Evolutionary conservation across 2,888 invertebrate species (phyloP), one percentile per base, ranked within the genome.

Genomic region (Gasteruption jaculator): DNA sequence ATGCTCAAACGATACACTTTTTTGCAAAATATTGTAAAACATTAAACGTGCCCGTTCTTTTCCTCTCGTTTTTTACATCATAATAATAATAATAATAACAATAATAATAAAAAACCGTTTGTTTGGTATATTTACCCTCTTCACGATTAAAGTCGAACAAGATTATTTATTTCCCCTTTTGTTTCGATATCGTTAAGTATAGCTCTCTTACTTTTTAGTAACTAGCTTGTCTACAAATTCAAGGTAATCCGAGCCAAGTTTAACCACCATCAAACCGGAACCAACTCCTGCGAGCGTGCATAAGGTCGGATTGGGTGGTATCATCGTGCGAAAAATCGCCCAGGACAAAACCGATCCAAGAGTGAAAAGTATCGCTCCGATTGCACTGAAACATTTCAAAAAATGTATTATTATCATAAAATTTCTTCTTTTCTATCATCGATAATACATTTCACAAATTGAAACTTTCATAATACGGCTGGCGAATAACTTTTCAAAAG

Each of bases 301-400:
- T 16, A 86, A 56, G 4, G 79, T 67, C 27, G 83, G 79, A 63
- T 81, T 81, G 51, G 82, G 77, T 1, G 89, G 88, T 31, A 92
- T 74, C 24, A 87, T 75, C 53, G 86, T 86, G 62, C 91, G 82
- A 26, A 89, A 72, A 24, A 93, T 83, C 6, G 93, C 93, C 88
- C 92, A 92, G 48, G 86, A 73, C 42, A 94, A 77, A 32, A 93
- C 86, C 0, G 92, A 91, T 10, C 94, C 93, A 63, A 94, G 81
- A 50, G 90, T 90, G 76, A 93, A 87, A 15, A 93, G 76, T 7
- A 87, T 76, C 30, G 90, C 83, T 37, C 88, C 87, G 44, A 85
- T 74, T 27, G 71, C 68, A 69, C 79, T 78, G 58, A 42, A 69
- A 71, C 49, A 44, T 46, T 57, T 27, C 50, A 38, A 39, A 37